These are phyloP conservation scores for Pseudococcus viburni DNA, from an alignment of 2,888 invertebrate genomes.

Conservation along the genomic window DNA sequence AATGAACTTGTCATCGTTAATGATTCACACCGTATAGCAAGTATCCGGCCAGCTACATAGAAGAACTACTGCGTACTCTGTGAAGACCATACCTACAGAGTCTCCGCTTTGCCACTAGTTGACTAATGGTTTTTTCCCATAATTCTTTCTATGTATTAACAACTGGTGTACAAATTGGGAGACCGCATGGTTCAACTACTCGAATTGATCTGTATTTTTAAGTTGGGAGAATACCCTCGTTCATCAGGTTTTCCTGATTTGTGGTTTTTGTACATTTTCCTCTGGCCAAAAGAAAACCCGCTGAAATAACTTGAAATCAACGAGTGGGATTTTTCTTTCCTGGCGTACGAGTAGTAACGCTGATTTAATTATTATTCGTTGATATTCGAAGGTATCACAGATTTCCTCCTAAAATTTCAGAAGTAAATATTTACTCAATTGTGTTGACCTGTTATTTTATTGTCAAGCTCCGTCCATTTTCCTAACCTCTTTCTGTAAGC, in stretches of 20 bases:
- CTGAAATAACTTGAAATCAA: background rate
- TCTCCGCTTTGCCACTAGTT: background rate
- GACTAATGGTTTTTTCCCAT: conserved; percentile 22
- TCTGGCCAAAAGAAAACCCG: background rate
- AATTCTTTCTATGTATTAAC: background rate
- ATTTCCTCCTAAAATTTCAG: no score
- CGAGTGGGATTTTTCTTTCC: background rate
- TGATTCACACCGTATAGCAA: background rate
- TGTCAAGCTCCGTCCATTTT: background rate
- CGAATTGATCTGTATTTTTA: background rate
- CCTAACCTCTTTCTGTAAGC: background rate
- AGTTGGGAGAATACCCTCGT: background rate
- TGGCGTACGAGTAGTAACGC: background rate
- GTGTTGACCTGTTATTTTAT: background rate
- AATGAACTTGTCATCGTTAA: conserved; percentile 31
- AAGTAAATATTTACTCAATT: no score
- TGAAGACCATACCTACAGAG: background rate
- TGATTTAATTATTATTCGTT: background rate
- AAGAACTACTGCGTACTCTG: background rate
- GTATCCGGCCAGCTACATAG: background rate
- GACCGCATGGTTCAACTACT: background rate
- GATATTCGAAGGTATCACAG: background rate
- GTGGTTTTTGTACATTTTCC: background rate
- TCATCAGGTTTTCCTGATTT: background rate
- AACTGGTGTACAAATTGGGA: background rate